Base-by-base conservation (phyloP, 2,113 vertebrate species). In the Cranoglanis bouderius region DNA sequence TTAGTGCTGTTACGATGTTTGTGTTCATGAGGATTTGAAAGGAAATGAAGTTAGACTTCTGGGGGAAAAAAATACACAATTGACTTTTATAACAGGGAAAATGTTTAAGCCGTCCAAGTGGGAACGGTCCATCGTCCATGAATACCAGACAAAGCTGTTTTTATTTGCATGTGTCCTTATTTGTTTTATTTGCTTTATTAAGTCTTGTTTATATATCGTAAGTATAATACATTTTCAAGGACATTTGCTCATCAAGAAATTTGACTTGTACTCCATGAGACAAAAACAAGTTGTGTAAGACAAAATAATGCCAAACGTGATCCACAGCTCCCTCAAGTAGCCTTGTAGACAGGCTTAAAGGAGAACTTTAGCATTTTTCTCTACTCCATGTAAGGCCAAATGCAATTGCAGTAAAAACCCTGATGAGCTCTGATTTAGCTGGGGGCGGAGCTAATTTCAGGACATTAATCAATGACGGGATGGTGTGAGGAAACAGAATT, bases 21-120 rank as follows among this genome's bases (percentile, higher is more conserved):
- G 84, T 82, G 90, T 84, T 49, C 81, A 84, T 80, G 85, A 92
- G 85, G 89, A 91, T 88, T 91, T 89, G 70, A 87, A 86, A 83
- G 89, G 91, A 91, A 92, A 90, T 88, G 13, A 85, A 89, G 74
- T 89, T 90, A 72, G 91, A 91, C 90, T 91, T 90, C 35, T 84
- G 89, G 88, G 89, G 77, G 10, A 38, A 86, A 89, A 90, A 89
- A 88, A 87, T 80, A 88, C 85, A 89, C 88, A 88, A 89, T 89
- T 85, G 74, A 88, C 46, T 78, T 90, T 89, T 90, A 89, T 78
- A 87, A 90, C 84, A 74, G 85, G 90, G 88, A 92, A 92, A 91
- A 91, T 89, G 87, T 63, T 40, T n/a, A 51, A 80, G 70, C 89
- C 46, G 38, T 91, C 89, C 90, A 90, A 92, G 65, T 91, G 87